Evolutionary conservation across 1,140 invertebrate species (phyloP).

Genomic region (Gonioctena quinquepunctata): DNA sequence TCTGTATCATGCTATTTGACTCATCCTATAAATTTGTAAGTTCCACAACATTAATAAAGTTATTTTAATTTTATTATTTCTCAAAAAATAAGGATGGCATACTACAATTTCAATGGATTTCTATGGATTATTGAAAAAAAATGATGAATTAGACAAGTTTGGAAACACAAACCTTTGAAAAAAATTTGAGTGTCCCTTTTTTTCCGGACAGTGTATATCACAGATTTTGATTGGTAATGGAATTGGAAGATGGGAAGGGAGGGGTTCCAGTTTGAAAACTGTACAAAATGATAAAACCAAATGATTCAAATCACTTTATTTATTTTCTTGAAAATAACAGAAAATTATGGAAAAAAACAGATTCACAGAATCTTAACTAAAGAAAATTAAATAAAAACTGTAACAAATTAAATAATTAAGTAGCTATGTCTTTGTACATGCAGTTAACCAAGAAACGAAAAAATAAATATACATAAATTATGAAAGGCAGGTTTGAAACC

Average conservation of each 20-base stretch:
- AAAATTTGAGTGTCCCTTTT: too few species aligned
- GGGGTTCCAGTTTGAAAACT: too few species aligned
- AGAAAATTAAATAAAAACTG: constrained; percentile 37
- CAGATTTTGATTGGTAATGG: background rate
- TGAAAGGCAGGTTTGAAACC: constrained; percentile 35
- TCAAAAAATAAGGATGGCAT: too few species aligned
- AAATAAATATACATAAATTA: constrained; percentile 43
- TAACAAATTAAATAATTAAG: constrained; percentile 45
- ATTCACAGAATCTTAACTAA: constrained; percentile 38
- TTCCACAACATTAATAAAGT: too few species aligned
- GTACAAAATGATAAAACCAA: constrained; percentile 2
- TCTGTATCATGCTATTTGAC: too few species aligned
- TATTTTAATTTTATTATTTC: too few species aligned
- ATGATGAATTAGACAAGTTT: background rate
- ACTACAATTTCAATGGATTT: too few species aligned
- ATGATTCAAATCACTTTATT: constrained; percentile 32
- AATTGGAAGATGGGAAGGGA: background rate
- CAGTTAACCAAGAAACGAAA: constrained; percentile 32
- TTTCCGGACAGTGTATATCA: too few species aligned
- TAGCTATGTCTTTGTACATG: constrained; percentile 44
- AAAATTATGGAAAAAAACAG: constrained; percentile 32
- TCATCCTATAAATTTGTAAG: too few species aligned
- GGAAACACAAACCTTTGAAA: background rate
- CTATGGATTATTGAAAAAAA: background rate
- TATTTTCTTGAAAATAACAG: constrained; percentile 36